Conservation (phyloP, 2,113 vertebrate species). For the Paraplagusia blochii region DNA sequence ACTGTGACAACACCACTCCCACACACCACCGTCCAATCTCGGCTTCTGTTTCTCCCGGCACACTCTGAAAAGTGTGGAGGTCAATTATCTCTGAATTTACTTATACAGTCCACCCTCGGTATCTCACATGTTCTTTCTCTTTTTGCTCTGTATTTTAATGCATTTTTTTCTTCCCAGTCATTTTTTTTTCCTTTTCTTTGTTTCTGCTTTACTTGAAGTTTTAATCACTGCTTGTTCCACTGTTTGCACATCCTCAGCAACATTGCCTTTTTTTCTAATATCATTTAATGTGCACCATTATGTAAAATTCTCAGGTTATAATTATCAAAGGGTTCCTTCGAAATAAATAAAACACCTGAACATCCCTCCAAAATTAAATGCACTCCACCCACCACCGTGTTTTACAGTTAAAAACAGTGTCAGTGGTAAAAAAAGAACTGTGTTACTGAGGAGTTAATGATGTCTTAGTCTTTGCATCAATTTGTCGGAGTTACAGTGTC, state of each 20-base stretch:
- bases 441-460: neutral
- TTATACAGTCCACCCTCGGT: slow-evolving; percentile 13
- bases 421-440: too few species aligned
- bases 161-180: too few species aligned
- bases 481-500: too few species aligned
- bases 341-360: too few species aligned
- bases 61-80: slow-evolving; percentile 50
- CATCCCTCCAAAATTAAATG: too few species aligned
- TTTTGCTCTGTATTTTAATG: neutral
- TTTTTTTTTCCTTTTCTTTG: too few species aligned
- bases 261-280: neutral
- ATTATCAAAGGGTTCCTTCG: neutral
- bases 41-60: slow-evolving; percentile 34
- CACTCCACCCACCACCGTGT: too few species aligned
- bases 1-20: slow-evolving; percentile 62
- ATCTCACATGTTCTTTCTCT: slow-evolving; percentile 17
- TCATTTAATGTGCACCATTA: neutral
- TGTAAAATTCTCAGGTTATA: neutral
- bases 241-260: neutral
- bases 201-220: too few species aligned
- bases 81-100: slow-evolving; percentile 70
- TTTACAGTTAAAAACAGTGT: too few species aligned
- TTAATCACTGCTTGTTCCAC: too few species aligned
- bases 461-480: too few species aligned
- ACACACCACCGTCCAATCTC: slow-evolving; percentile 45